phyloP scores from a whole-genome alignment of 2,888 invertebrate species.

The Tetanocera ferruginea region DNA sequence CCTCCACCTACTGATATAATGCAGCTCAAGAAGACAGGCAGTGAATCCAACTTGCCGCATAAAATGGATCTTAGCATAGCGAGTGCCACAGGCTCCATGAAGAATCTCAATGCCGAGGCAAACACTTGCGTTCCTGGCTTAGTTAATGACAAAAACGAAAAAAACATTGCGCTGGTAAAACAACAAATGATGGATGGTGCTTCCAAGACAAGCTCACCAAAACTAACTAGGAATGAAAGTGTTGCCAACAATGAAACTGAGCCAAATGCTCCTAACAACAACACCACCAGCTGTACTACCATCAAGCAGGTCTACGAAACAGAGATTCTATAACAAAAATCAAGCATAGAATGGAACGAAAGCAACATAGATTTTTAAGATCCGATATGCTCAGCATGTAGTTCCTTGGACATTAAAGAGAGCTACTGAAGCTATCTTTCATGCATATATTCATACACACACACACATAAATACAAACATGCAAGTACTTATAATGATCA shows the following conservation, averaged over 20 bases:
- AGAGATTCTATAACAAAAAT: conserved; percentile 87
- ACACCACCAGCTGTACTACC: conserved; percentile 69
- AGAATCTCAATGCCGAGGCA: conserved; percentile 57
- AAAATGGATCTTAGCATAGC: conserved; percentile 83
- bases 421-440: neutral
- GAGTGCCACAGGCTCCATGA: conserved; percentile 55
- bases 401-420: neutral
- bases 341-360: conserved; percentile 67
- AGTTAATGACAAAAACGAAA: conserved; percentile 39
- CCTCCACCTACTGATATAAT: conserved; percentile 69
- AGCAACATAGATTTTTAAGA: conserved; percentile 54
- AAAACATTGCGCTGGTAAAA: conserved; percentile 52
- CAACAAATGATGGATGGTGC: conserved; percentile 33
- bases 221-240: conserved; percentile 33
- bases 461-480: too few species aligned
- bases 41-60: conserved; percentile 87
- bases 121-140: conserved; percentile 30
- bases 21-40: conserved; percentile 85
- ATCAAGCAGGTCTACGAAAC: conserved; percentile 91
- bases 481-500: too few species aligned
- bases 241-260: conserved; percentile 56
- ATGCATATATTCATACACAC: neutral
- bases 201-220: conserved; percentile 47
- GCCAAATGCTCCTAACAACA: conserved; percentile 48
- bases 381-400: neutral